phyloP scores from a whole-genome alignment of 2,797 vertebrate genomes.

The Galago senegalensis region DNA sequence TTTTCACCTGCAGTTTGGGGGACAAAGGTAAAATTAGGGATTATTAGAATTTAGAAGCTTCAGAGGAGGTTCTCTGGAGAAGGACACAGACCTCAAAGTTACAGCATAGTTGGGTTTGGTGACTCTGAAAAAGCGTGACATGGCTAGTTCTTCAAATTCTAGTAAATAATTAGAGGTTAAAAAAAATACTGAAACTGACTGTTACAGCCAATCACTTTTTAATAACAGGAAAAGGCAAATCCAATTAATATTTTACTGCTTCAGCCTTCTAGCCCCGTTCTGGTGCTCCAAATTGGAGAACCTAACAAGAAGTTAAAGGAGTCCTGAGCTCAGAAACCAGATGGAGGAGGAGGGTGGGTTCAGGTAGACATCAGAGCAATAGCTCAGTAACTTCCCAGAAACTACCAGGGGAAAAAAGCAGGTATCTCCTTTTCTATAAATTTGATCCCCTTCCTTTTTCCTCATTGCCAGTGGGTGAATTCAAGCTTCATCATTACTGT shows the following conservation, averaged over 20 bases:
- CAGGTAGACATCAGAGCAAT: background rate
- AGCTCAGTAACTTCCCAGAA: background rate
- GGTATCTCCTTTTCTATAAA: background rate
- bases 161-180: background rate
- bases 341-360: background rate
- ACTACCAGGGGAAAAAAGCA: background rate
- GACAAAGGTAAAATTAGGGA: background rate
- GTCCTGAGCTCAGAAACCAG: background rate
- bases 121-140: background rate
- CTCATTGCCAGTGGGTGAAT: background rate
- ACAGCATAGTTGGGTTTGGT: background rate
- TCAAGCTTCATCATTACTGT: background rate
- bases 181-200: background rate
- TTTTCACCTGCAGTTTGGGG: background rate
- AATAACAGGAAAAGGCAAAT: background rate
- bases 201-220: background rate
- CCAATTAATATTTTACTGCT: background rate
- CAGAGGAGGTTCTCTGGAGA: rapidly evolving
- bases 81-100: background rate
- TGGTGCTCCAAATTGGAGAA: background rate
- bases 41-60: background rate
- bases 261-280: background rate
- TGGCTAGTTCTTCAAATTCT: background rate
- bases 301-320: background rate
- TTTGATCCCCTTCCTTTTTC: background rate